These are phyloP conservation scores for Holcopasites calliopsidis DNA, from an alignment of 1,140 invertebrate species.

Conservation along the genomic window DNA sequence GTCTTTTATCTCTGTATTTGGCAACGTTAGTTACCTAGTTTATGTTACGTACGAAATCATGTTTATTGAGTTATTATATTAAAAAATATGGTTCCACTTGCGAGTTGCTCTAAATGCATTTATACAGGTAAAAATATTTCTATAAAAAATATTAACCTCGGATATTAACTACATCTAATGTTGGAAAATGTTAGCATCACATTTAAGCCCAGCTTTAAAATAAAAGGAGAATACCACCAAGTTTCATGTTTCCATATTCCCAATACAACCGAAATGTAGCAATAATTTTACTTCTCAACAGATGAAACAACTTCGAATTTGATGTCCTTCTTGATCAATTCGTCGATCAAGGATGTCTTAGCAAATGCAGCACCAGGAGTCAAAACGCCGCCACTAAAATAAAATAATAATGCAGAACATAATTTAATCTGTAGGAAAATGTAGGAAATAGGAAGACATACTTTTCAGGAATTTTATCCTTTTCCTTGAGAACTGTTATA, in stretches of 20 bases:
- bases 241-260: not conserved
- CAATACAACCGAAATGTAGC: not conserved
- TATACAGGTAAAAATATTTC: not conserved
- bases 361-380: conserved; percentile 80
- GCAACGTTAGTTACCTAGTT: too few relatives aligned
- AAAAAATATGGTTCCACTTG: not conserved
- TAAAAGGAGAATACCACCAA: not conserved
- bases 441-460: too few relatives aligned
- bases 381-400: conserved; percentile 79
- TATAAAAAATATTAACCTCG: conserved; percentile 15
- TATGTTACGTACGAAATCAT: too few relatives aligned
- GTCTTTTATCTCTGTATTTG: not conserved
- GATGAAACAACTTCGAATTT: conserved; percentile 81
- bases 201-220: conserved; percentile 18
- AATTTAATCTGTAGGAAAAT: conserved; percentile 29
- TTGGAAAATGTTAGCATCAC: conserved; percentile 12
- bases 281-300: conserved; percentile 65
- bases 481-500: conserved; percentile 88
- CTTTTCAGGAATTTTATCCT: conserved; percentile 86
- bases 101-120: not conserved
- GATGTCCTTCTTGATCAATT: conserved; percentile 82
- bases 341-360: conserved; percentile 83
- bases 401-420: not conserved
- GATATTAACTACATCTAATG: not conserved
- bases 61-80: too few relatives aligned